A percentile compares a stretch with the other conserved stretches of the same genome.
Evolutionary conservation across 2,888 invertebrate genomes (phyloP).

Genomic region (Drosophila formosana): DNA sequence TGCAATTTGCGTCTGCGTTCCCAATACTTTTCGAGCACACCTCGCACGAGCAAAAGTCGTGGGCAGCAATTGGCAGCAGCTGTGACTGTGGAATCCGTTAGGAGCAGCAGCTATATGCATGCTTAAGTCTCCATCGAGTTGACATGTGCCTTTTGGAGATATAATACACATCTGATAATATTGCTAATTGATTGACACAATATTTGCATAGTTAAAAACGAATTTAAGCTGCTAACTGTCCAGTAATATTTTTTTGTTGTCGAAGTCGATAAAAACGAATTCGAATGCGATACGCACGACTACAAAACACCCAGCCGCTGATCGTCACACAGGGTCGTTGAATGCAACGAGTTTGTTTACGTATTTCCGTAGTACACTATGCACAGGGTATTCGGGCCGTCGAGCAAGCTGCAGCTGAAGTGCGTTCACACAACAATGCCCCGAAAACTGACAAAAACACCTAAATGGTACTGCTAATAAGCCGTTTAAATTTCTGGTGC

Average conservation of each 20-base stretch:
- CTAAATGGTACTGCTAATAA: constrained; percentile 80
- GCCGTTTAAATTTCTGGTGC: constrained; percentile 79
- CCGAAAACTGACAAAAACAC: constrained; percentile 47
- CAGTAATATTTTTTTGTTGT: constrained; percentile 26
- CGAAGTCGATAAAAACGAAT: constrained; percentile 29
- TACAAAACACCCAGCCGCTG: neutral
- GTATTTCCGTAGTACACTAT: too few relatives aligned
- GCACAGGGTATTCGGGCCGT: neutral
- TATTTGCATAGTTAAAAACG: constrained; percentile 71
- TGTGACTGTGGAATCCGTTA: constrained; percentile 18
- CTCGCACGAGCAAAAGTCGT: constrained; percentile 6
- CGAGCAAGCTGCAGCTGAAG: neutral
- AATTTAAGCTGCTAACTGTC: constrained; percentile 69
- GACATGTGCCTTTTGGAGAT: constrained; percentile 66
- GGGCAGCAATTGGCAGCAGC: constrained; percentile 12
- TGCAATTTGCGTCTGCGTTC: too few relatives aligned
- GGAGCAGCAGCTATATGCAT: constrained; percentile 29
- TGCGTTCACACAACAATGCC: constrained; percentile 27
- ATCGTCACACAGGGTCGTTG: neutral
- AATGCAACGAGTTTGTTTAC: neutral
- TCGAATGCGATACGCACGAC: constrained; percentile 1
- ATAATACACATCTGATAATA: constrained; percentile 68
- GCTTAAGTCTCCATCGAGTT: constrained; percentile 53
- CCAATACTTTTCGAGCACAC: neutral
- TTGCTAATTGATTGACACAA: constrained; percentile 69